Base-by-base conservation (phyloP, 2,797 vertebrate species). In the Bryconaethiops microstoma region DNA sequence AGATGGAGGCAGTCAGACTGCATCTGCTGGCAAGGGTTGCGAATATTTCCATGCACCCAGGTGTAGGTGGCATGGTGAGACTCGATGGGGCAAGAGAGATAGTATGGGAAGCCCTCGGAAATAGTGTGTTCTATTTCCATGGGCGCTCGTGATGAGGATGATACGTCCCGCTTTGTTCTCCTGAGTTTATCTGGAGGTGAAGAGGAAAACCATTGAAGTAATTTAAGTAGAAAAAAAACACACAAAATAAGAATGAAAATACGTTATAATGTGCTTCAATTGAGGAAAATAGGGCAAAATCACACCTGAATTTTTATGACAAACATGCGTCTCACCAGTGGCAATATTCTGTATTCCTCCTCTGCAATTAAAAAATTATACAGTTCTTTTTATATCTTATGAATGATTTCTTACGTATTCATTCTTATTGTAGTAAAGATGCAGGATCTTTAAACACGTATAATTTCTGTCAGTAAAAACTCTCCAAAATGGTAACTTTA, bases 51-150 rank as follows among this genome's bases (percentile, higher is more conserved):
- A 19, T 93, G 90, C 68, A 89, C 48, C 94, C 94, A 95, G 52
- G 65, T 89, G 88, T 95, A 95, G 29, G 55, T 78, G 7, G 94
- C 94, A 5, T 95, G 94, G 80, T 92, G 92, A 0, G 94, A 95
- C 80, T 91, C 85, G 52, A 94, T 92, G 0, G 93, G 93, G 81
- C 94, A 95, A 13, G 93, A 92, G 78, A 95, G 84, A 42, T 94
- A 95, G 80, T 93, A 92, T n/a, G 94, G 91, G 65, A 91, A 82
- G 2, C 65, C 79, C 70, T 70, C 42, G 0, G 89, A 86, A 9
- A 94, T 90, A 0, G 62, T 57, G 80, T 92, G 89, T 16, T 65
- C 64, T 12, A 80, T 82, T 0, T 0, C 23, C 21, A n/a, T 63
- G 23, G 19, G 17, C 14, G 5, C 14, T 1, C 64, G 13, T 8